Evolutionary conservation across 1,140 invertebrate species (phyloP), one percentile per base, ranked within the genome.

Genomic region (Nebria ingens): DNA sequence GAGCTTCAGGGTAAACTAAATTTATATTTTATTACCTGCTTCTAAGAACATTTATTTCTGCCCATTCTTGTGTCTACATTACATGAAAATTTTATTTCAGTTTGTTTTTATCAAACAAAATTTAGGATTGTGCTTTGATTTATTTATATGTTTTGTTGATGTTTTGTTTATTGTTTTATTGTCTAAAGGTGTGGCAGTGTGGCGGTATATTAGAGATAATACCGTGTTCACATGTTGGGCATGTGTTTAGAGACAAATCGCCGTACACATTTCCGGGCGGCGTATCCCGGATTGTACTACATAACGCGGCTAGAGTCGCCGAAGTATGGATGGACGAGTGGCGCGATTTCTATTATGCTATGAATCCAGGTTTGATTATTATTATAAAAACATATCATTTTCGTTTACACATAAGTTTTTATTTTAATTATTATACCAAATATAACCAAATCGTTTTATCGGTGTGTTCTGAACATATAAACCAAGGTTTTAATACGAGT

Each of bases 191-290:
- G 60, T 97, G 93, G 94, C 93, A 95, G 82, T 98, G 94, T 77
- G 93, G 93, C 67, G 94, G 94, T 59, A 86, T 81, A 63, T 79
- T 97, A 78, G 93, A 97, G 81, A 97, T 98, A 70, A 86, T 89
- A 69, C 93, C 93, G 58, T 96, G 93, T 73, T 95, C 91, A 53
- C 92, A 95, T 76, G 94, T 98, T 61, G 94, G 94, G 56, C 94
- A 98, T 77, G 94, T 99, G 62, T 99, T 99, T 80, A 83, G 97
- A 64, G 97, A 99, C 81, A 97, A 98, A 75, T 96, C 90, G 62
- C 97, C 97, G 21, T 99, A 99, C 77, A 94, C 95, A 59, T 99
- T 99, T 81, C 97, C 97, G 56, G 96, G 96, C 64, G 97, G 97
- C 61, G 95, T 97, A 63, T 90, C 92, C 66, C 93, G 91, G 73